phyloP scores from a whole-genome alignment of 2,797 vertebrate genomes.

The Sternotherus odoratus region DNA sequence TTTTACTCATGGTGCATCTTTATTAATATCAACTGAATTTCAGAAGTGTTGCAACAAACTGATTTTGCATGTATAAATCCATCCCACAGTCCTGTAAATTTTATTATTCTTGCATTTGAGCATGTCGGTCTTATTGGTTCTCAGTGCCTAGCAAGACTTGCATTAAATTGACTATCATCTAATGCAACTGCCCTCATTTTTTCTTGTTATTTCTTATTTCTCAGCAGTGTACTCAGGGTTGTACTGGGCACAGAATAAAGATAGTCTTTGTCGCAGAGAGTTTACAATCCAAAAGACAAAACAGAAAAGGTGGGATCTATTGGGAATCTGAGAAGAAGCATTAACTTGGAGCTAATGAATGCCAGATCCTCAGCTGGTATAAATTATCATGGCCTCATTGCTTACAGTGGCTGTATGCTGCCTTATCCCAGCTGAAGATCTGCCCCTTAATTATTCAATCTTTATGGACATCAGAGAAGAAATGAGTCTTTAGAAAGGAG shows the following conservation, averaged over 20 bases:
- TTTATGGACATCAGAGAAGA: not conserved
- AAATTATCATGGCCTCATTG: constrained; percentile 20
- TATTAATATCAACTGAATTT: not conserved
- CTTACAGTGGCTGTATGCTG: not conserved
- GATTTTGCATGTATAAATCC: fast-evolving
- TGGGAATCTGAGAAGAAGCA: constrained; percentile 40
- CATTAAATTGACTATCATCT: not conserved
- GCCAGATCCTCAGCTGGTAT: not conserved
- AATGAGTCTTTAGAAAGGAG: not conserved
- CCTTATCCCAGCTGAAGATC: not conserved
- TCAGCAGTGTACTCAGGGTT: not conserved
- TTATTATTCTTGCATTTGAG: not conserved
- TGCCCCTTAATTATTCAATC: constrained; percentile 14
- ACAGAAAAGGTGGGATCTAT: constrained; percentile 17
- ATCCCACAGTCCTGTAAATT: not conserved
- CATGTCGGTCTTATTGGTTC: not conserved
- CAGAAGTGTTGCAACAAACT: not conserved
- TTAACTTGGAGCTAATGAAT: not conserved
- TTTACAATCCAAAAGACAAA: not conserved
- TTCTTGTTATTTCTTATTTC: not conserved
- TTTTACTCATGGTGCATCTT: not conserved
- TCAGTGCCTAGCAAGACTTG: not conserved
- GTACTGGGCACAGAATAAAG: constrained; percentile 26
- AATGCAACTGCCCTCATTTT: not conserved
- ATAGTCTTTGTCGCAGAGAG: constrained; percentile 5